A percentile compares a stretch with the other conserved stretches of the same genome.
Evolutionary conservation across 2,797 vertebrate species (phyloP).

Genomic region (Hippocampus kuda): DNA sequence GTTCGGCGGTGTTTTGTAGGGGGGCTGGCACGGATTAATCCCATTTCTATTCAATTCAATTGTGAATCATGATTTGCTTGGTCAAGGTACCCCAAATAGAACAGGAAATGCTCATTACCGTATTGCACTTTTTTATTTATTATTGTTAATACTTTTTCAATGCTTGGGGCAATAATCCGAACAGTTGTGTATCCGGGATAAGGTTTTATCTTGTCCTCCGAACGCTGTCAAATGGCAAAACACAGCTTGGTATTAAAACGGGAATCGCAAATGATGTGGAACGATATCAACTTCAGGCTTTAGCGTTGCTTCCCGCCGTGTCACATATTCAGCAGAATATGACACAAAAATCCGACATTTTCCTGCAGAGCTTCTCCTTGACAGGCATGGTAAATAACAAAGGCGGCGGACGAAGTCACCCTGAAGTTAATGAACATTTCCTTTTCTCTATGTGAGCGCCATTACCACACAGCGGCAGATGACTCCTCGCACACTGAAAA

Average conservation of each 20-base stretch:
- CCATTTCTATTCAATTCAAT: too few species aligned
- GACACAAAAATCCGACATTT: not conserved
- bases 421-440: constrained; percentile 45
- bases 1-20: too few species aligned
- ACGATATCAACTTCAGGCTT: not conserved
- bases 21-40: too few species aligned
- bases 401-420: constrained; percentile 31
- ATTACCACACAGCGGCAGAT: constrained; percentile 43
- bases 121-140: too few species aligned
- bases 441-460: constrained; percentile 33
- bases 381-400: constrained; percentile 23
- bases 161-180: not conserved
- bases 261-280: constrained; percentile 5
- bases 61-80: too few species aligned
- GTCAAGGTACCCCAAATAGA: too few species aligned
- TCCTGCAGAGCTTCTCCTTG: constrained; percentile 14
- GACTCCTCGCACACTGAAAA: constrained; percentile 17
- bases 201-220: not conserved
- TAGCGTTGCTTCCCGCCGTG: not conserved
- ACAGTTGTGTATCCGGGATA: not conserved
- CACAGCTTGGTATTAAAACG: constrained; percentile 13
- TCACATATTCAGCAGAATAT: not conserved
- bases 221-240: constrained; percentile 23
- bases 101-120: too few species aligned
- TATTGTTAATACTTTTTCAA: not conserved